Conservation (phyloP, 2,113 vertebrate genomes). For the Pristiophorus japonicus region DNA sequence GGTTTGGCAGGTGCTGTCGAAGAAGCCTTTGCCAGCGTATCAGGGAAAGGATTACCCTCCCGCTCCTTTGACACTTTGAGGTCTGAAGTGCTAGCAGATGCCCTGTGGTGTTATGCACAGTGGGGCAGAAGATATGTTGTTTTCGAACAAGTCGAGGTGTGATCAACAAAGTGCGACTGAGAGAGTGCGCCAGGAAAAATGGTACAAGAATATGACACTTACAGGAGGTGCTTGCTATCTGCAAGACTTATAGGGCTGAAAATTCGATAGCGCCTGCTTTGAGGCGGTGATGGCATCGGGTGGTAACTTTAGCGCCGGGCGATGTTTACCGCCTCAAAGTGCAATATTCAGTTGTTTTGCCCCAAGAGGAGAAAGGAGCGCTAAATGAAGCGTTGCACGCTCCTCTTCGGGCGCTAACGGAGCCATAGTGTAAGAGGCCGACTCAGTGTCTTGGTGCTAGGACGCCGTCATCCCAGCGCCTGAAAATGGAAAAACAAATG, state of each 20-base stretch:
- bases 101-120: background rate
- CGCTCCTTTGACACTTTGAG: background rate
- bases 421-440: too few relatives aligned
- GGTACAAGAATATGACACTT: background rate
- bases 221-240: background rate
- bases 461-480: too few relatives aligned
- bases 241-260: background rate
- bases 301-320: too few relatives aligned
- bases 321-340: too few relatives aligned
- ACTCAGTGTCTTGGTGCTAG: too few relatives aligned
- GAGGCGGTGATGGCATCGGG: too few relatives aligned
- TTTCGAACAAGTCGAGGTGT: background rate
- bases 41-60: background rate
- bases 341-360: too few relatives aligned
- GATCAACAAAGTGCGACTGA: background rate
- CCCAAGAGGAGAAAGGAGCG: too few relatives aligned
- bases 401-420: too few relatives aligned
- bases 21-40: background rate
- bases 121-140: background rate
- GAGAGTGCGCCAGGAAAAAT: background rate
- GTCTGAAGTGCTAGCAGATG: background rate
- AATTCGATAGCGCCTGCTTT: too few relatives aligned
- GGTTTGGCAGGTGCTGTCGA: background rate
- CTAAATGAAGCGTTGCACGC: too few relatives aligned
- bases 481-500: too few relatives aligned